Percentiles rank a stretch among this genome's conserved stretches.
Conservation (phyloP, 2,797 vertebrate species). For the Sorex maritimensis region DNA sequence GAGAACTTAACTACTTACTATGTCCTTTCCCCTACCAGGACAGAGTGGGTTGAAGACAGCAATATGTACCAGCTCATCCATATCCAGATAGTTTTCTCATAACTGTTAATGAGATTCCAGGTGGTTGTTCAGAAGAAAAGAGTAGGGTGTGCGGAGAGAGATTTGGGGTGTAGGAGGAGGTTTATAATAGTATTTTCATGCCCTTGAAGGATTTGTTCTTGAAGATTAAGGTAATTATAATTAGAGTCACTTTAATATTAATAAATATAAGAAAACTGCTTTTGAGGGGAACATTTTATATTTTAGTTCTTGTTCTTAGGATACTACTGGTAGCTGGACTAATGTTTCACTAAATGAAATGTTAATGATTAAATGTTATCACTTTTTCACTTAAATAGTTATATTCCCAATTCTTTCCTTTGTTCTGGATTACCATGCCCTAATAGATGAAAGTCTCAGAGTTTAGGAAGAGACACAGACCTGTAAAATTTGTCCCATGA, state of each 20-base stretch:
- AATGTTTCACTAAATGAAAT: slow-evolving; percentile 35
- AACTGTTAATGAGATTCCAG: neutral
- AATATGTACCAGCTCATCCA: too few species aligned
- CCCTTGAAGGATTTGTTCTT: slow-evolving; percentile 37
- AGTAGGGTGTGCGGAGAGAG: neutral
- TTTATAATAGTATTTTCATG: slow-evolving; percentile 66
- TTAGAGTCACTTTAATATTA: slow-evolving; percentile 66
- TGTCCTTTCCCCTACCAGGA: accelerated
- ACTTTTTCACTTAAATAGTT: slow-evolving; percentile 46
- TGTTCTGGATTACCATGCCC: neutral
- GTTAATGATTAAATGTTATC: neutral
- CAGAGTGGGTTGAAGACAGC: neutral
- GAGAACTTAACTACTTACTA: neutral
- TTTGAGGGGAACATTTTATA: slow-evolving; percentile 24
- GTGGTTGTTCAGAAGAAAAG: neutral
- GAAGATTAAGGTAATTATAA: slow-evolving; percentile 57
- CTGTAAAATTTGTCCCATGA: neutral
- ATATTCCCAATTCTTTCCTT: neutral
- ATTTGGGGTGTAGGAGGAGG: neutral
- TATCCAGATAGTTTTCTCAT: neutral
- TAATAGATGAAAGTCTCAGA: neutral
- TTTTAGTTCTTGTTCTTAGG: slow-evolving; percentile 21
- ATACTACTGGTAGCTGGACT: slow-evolving; percentile 1
- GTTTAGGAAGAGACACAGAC: neutral
- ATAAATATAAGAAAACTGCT: slow-evolving; percentile 61